A percentile compares a stretch with the other conserved stretches of the same genome.
Conservation (phyloP, 64 coral and sea anemone species). For the Montipora efflorescens region DNA sequence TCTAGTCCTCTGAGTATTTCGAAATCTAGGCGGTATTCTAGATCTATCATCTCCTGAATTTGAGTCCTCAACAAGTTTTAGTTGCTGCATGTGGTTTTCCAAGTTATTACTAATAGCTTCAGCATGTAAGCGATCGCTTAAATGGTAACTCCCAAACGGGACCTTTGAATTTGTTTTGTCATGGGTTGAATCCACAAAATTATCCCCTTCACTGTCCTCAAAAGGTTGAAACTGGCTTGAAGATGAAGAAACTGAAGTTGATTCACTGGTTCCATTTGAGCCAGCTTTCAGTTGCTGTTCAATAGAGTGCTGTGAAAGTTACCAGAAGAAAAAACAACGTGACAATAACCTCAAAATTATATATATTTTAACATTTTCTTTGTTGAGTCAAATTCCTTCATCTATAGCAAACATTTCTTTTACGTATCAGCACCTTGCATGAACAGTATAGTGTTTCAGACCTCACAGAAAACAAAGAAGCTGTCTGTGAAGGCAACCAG, state of each 20-base stretch:
- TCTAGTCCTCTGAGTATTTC: not conserved
- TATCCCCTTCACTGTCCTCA: not conserved
- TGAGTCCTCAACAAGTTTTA: not conserved
- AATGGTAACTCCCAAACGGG: not conserved
- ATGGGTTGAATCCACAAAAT: not conserved
- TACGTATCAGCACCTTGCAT: too few relatives aligned
- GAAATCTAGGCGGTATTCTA: slow-evolving; percentile 20
- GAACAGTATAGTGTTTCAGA: too few relatives aligned
- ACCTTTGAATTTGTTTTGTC: not conserved
- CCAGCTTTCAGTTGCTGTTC: not conserved
- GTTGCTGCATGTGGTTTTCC: slow-evolving; percentile 3
- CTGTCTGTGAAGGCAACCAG: too few relatives aligned
- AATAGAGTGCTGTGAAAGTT: not conserved
- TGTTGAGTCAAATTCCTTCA: too few relatives aligned
- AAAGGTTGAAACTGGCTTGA: not conserved
- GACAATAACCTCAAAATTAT: too few relatives aligned
- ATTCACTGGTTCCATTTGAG: slow-evolving; percentile 1
- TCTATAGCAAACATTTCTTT: too few relatives aligned
- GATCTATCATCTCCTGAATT: not conserved
- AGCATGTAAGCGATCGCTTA: not conserved
- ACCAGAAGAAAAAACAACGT: not conserved
- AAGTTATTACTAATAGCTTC: not conserved
- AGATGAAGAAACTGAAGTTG: not conserved
- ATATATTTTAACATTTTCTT: too few relatives aligned
- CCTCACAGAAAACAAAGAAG: too few relatives aligned